These are phyloP conservation scores for Pelecanoides urinatrix DNA, from an alignment of 2,113 vertebrate species.

Conservation along the genomic window DNA sequence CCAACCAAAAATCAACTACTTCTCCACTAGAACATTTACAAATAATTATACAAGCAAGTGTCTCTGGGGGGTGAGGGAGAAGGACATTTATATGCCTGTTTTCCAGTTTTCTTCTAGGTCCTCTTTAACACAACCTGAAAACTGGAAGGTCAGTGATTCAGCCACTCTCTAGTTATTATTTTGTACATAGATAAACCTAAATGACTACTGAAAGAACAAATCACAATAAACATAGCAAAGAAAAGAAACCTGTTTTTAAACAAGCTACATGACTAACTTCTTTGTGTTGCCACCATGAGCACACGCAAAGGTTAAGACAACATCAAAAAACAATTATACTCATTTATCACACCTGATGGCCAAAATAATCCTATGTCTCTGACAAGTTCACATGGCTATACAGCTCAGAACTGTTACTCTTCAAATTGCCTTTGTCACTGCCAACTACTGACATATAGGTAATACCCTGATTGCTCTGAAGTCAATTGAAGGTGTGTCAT, in stretches of 20 bases:
- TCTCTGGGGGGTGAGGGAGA: neutral
- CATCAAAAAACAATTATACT: constrained; percentile 14
- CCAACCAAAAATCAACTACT: neutral
- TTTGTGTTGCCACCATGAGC: neutral
- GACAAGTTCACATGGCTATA: neutral
- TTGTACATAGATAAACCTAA: neutral
- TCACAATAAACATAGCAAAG: neutral
- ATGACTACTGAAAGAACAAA: neutral
- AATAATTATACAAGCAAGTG: neutral
- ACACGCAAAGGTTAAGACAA: neutral
- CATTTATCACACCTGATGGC: neutral
- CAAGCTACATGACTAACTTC: neutral
- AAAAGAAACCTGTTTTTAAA: constrained; percentile 23
- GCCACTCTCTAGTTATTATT: neutral
- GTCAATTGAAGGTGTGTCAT: neutral
- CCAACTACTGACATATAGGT: neutral
- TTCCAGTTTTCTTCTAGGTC: neutral
- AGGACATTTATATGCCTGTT: neutral
- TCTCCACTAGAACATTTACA: neutral
- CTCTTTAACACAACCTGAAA: neutral
- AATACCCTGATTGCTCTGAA: neutral
- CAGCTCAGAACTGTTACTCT: neutral
- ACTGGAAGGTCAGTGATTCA: neutral
- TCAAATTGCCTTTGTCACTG: neutral
- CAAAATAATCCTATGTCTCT: neutral